A percentile compares a stretch with the other conserved stretches of the same genome.
These are phyloP conservation scores for Ophraella communa DNA, from an alignment of 2,888 invertebrate species.

Conservation along the genomic window DNA sequence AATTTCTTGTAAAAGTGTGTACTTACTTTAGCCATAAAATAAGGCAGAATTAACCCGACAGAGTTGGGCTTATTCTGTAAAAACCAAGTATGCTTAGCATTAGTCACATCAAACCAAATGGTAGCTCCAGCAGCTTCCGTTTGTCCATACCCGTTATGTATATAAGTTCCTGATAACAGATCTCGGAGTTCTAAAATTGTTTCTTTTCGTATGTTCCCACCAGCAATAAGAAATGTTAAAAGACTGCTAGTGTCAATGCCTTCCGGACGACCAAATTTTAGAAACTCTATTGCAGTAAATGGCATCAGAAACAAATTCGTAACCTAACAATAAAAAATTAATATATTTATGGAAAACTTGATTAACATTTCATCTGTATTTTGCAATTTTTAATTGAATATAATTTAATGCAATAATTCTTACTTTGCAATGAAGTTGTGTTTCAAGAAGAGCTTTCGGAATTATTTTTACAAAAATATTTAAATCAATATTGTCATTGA, in stretches of 20 bases:
- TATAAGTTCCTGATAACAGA: slow-evolving; percentile 52
- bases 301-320: slow-evolving; percentile 47
- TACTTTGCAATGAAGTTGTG: too few relatives aligned
- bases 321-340: slow-evolving; percentile 40
- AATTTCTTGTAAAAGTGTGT: too few relatives aligned
- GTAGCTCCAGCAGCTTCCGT: slow-evolving; percentile 53
- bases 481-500: too few relatives aligned
- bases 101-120: slow-evolving; percentile 44
- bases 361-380: too few relatives aligned
- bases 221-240: slow-evolving; percentile 45
- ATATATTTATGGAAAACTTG: background rate
- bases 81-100: slow-evolving; percentile 45
- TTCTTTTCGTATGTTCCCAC: slow-evolving; percentile 47
- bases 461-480: too few relatives aligned
- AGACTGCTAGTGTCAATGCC: slow-evolving; percentile 51
- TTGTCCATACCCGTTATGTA: slow-evolving; percentile 52
- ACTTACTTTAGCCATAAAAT: slow-evolving; percentile 49
- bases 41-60: slow-evolving; percentile 46
- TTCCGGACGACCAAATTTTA: slow-evolving; percentile 51
- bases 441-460: too few relatives aligned
- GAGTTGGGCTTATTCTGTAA: slow-evolving; percentile 48
- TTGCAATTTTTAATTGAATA: too few relatives aligned
- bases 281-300: slow-evolving; percentile 44
- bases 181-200: slow-evolving; percentile 48
- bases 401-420: too few relatives aligned